These are phyloP conservation scores for Heterotilapia buettikoferi DNA, from an alignment of 2,113 vertebrate genomes.

Conservation along the genomic window DNA sequence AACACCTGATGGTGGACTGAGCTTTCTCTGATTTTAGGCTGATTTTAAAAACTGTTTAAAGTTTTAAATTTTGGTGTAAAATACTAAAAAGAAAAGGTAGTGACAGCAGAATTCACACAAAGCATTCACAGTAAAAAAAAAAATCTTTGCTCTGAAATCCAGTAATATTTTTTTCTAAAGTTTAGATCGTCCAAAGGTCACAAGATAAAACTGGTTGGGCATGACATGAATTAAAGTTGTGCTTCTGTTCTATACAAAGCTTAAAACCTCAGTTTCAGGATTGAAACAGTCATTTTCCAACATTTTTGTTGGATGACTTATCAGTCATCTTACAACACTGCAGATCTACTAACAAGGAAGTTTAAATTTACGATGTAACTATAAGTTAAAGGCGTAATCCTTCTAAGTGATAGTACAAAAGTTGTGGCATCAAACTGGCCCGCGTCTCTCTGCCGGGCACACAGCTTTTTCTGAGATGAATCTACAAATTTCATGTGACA, in stretches of 20 bases:
- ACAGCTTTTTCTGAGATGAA: background rate
- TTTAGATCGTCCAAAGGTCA: background rate
- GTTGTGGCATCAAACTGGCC: background rate
- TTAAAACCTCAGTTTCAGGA: background rate
- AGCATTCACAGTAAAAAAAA: fast-evolving
- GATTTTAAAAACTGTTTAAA: background rate
- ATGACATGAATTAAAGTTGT: background rate
- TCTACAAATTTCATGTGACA: background rate
- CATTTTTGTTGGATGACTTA: background rate
- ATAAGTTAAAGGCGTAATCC: background rate
- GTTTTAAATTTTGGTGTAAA: background rate
- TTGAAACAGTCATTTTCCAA: background rate
- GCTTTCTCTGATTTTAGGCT: fast-evolving
- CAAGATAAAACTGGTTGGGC: background rate
- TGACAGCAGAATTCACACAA: background rate
- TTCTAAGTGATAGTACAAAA: background rate
- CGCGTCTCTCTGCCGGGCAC: fast-evolving
- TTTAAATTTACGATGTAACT: background rate
- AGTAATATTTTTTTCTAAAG: background rate
- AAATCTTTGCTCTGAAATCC: background rate
- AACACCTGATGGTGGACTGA: background rate
- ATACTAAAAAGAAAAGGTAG: background rate
- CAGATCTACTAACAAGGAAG: background rate
- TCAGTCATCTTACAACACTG: background rate
- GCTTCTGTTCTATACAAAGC: background rate